Evolutionary conservation across 2,113 vertebrate genomes (phyloP).

Genomic region (Antechinus flavipes): DNA sequence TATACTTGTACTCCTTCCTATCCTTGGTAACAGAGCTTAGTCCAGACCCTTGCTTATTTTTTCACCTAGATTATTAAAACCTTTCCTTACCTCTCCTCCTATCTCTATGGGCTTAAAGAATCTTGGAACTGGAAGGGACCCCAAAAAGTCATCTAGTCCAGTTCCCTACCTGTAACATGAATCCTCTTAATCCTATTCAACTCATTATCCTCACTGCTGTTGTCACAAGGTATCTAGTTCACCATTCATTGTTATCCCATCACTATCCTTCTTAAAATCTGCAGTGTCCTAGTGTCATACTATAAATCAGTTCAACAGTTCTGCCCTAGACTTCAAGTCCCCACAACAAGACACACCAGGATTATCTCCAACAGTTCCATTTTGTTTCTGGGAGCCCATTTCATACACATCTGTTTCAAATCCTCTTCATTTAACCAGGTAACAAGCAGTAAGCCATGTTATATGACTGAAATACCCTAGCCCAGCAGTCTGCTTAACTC

Average conservation of each 20-base stretch:
- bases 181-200: not conserved
- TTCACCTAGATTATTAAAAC: not conserved
- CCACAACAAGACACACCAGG: not conserved
- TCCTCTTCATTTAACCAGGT: not conserved
- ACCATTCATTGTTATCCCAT: not conserved
- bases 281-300: not conserved
- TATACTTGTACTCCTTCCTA: not conserved
- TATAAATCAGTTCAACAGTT: not conserved
- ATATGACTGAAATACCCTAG: not conserved
- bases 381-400: not conserved
- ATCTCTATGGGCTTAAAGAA: not conserved
- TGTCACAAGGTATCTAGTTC: not conserved
- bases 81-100: not conserved
- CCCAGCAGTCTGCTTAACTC: not conserved
- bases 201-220: not conserved
- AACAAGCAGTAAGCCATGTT: not conserved
- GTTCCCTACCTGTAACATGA: not conserved
- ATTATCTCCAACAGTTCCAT: not conserved
- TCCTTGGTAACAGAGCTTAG: not conserved
- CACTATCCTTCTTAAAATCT: not conserved
- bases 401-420: not conserved
- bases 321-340: not conserved
- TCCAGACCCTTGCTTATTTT: not conserved
- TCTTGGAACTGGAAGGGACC: not conserved
- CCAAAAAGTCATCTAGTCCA: not conserved